Evolutionary conservation across 2,797 vertebrate species (phyloP).

Genomic region (Acanthurus lineatus): DNA sequence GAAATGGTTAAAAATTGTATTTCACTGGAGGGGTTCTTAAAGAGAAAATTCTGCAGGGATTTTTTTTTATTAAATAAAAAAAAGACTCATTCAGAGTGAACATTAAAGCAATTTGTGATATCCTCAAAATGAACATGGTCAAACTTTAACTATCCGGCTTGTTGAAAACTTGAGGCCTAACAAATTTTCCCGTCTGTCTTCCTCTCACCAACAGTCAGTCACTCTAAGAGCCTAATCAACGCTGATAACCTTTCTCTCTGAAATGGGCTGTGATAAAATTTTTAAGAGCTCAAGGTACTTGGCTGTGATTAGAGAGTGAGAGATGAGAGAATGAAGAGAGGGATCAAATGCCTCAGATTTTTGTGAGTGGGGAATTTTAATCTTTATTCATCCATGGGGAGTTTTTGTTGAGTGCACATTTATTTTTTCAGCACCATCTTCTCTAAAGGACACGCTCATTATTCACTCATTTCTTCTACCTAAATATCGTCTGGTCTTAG

Average conservation of each 20-base stretch:
- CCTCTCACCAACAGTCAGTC: slow-evolving; percentile 18
- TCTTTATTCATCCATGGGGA: slow-evolving; percentile 19
- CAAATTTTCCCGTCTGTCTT: slow-evolving; percentile 8
- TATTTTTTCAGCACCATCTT: not conserved
- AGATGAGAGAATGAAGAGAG: slow-evolving; percentile 16
- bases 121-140: not conserved
- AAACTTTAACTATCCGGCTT: not conserved
- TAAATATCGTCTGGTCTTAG: not conserved
- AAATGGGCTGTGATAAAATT: not conserved
- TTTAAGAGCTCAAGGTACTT: slow-evolving; percentile 38
- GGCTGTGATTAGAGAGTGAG: slow-evolving; percentile 34
- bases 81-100: too few species aligned
- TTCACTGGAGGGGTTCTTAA: too few species aligned
- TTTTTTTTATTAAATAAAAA: too few species aligned
- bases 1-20: too few species aligned
- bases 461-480: not conserved
- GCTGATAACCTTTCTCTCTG: slow-evolving; percentile 31
- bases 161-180: not conserved
- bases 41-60: too few species aligned
- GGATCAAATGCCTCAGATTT: slow-evolving; percentile 22
- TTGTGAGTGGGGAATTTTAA: slow-evolving; percentile 21
- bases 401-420: slow-evolving; percentile 13
- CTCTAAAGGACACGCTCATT: not conserved
- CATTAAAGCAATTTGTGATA: too few species aligned
- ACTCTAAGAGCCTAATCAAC: slow-evolving; percentile 43